Evolutionary conservation across 1,140 invertebrate species (phyloP), one percentile per base, ranked within the genome.

Genomic region (Sarcophaga bullata): DNA sequence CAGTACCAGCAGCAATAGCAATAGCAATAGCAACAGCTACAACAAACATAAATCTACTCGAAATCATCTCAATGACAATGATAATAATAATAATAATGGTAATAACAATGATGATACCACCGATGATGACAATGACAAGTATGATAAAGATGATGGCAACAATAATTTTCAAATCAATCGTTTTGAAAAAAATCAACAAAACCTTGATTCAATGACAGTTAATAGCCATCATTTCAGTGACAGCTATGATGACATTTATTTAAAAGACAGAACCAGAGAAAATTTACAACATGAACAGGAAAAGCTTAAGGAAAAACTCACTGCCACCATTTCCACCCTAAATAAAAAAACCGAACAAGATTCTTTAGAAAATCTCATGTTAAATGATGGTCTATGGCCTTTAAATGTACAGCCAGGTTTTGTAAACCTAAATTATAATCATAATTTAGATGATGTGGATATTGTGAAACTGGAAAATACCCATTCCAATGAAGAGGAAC

Each of bases 221-320:
- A 89, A 89, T 89, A 86, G 86, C 86, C 85, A 85, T 87, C 88
- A 89, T 89, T 89, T 89, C 84, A 84, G 84, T 86, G 86, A 87
- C 86, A 87, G 85, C 84, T 85, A 87, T 85, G 84, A 87, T 87
- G 83, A 86, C 82, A 80, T 58, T 52, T 49, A 78, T 62, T 54
- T 62, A 62, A 17, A 76, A 25, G 52, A 81, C 58, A 54, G 11
- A 49, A 81, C 25, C 48, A 80, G 54, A 25, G 62, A 72, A 72
- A 1, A 72, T 72, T 72, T 72, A 9, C 19, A 17, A 8, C 4
- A 52, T 17, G 3, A 78, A n/a, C 3, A 25, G 25, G 75, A 52
- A 78, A 78, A 25, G 46, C 50, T 52, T 52, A 52, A 52, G 13
- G 50, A 13, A 52, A 52, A 10, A 10, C 13, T 52, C 50, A 10